Evolutionary conservation across 2,888 invertebrate species (phyloP), one percentile per base, ranked within the genome.

Genomic region (Tupiocoris notatus): DNA sequence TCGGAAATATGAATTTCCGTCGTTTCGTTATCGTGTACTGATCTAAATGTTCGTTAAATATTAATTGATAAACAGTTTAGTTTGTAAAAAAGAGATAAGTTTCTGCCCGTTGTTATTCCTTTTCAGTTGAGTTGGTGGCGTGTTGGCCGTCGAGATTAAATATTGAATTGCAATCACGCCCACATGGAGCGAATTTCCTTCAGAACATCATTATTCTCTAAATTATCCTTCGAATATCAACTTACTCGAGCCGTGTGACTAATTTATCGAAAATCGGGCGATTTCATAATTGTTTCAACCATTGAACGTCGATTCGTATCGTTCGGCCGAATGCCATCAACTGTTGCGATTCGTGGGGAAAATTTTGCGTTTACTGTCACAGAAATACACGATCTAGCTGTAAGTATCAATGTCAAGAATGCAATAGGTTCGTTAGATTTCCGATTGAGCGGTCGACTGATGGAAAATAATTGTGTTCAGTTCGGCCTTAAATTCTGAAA

Each of bases 401-500:
- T n/a, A n/a, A n/a, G n/a, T n/a, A n/a, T n/a, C n/a, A n/a, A n/a
- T 39, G 12, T 12, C 39, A 39, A 39, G 39, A 39, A 39, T 12
- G 39, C 39, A 3, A 39, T 39, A 3, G 6, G 12, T 39, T 39
- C 6, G 12, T 39, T 3, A 12, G 39, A 39, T 12, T 7, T 39
- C 12, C 39, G 39, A 39, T 39, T 3, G 12, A 22, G 23, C 70
- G 70, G 70, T 70, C 70, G 70, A 70, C 70, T 70, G 70, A 70
- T 70, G 23, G 23, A 24, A 67, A 65, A 70, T 59, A 23, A 59
- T 58, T 70, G 70, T 70, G 70, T 70, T 70, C 70, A 70, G 70
- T 70, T 59, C 70, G 70, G 70, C 70, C 70, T 70, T 70, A 70
- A 23, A 22, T 58, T 57, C 20, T 6, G 16, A 63, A 63, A 39